Base-by-base conservation (phyloP, 2,113 vertebrate genomes). In the Pluvianellus socialis region DNA sequence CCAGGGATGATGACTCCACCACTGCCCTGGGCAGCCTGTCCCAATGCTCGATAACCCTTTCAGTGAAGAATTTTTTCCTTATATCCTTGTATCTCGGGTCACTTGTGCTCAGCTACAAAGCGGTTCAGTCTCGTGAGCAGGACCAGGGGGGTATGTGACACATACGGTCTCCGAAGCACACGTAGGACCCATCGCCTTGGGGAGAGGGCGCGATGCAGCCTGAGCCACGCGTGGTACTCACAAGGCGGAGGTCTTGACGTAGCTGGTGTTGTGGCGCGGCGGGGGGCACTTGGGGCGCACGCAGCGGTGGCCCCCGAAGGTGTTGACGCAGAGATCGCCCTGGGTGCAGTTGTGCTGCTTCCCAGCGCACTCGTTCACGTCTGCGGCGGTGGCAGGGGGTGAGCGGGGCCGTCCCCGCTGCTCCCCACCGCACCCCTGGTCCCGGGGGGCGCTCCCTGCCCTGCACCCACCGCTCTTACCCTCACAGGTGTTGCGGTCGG, bases 321-420 rank as follows among this genome's bases (percentile, higher is more conserved):
- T 98, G 80, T 99, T 99, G 77, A 99, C 95, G 84, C 99, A 99
- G 32, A 98, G 96, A 52, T 99, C 98, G 0, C 98, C 98, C 27
- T 96, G 98, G 32, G 96, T 98, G 97, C 99, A 99, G 96, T 99
- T 98, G 96, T 98, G 98, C 90, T 98, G 98, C 92, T 98, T 98
- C 38, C 83, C 92, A 1, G 97, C 13, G 8, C 99, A 99, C 86
- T 99, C 99, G 38, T 99, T 98, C 52, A 99, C 97, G 0, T 99
- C 99, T 99, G 94, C 5, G 8, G 67, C 10, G 24, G 44, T 65
- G 45, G 45, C 55, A 67, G 0, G 0, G 52, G 12, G 47, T 74
- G 59, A 93, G 52, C 0, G 1, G n/a, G 33, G 21, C 20, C 13
- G 6, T 58, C 40, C 4, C 9, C 2, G 3, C 79, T 7, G 12